A percentile compares a stretch with the other conserved stretches of the same genome.
phyloP scores from a whole-genome alignment of 2,797 vertebrate genomes.

The Simalia tracyae region DNA sequence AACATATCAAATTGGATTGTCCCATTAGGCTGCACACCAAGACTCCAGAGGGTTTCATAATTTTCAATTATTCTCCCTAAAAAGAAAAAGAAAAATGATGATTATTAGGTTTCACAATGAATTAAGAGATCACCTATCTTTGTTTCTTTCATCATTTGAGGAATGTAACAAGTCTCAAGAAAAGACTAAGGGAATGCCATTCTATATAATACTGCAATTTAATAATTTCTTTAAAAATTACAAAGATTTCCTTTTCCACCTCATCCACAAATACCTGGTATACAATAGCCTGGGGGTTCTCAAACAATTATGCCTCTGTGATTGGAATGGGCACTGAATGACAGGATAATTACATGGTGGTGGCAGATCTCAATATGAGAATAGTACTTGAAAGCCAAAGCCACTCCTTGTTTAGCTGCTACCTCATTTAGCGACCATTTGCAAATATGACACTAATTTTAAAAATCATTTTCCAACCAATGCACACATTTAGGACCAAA shows the following conservation, averaged over 20 bases:
- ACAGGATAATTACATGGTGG: background rate
- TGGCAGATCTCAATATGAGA: background rate
- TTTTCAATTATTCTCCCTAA: conserved; percentile 77
- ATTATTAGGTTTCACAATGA: background rate
- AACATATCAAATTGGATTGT: conserved; percentile 78
- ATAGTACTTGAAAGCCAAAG: background rate
- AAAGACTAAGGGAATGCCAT: background rate
- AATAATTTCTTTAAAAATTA: background rate
- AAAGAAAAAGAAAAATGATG: conserved; percentile 31
- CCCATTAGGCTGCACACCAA: conserved; percentile 76
- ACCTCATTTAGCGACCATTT: background rate
- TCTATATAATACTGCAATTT: too few species aligned
- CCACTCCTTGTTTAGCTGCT: background rate
- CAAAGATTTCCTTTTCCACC: background rate
- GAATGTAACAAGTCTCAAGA: background rate
- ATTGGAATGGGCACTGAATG: background rate
- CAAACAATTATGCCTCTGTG: background rate
- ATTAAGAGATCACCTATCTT: background rate
- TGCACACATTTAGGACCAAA: background rate
- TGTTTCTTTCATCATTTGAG: background rate
- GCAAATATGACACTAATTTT: background rate
- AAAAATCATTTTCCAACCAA: background rate
- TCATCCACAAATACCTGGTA: background rate
- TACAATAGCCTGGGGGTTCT: background rate
- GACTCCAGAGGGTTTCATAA: conserved; percentile 71